Percentiles rank a stretch among this genome's conserved stretches.
These are phyloP conservation scores for Schrankia costaestrigalis DNA, from an alignment of 2,888 invertebrate species.

Conservation along the genomic window DNA sequence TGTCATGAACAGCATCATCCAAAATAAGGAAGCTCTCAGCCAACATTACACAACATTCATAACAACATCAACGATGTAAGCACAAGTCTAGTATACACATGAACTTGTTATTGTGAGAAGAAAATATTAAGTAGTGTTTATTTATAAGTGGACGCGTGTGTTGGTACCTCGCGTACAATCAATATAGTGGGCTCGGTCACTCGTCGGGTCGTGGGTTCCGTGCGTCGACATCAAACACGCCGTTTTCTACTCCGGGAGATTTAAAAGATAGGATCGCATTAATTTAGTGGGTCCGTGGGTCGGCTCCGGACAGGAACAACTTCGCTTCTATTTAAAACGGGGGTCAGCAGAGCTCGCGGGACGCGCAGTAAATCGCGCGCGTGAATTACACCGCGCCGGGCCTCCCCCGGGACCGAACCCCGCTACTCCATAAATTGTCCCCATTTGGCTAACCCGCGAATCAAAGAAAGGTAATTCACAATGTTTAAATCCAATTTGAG, in stretches of 20 bases:
- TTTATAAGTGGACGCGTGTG: too few species aligned
- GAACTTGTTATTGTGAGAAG: too few species aligned
- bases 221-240: constrained; percentile 6
- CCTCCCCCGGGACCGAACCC: constrained; percentile 33
- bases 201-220: constrained; percentile 2
- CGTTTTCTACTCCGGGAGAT: constrained; percentile 44
- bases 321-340: constrained; percentile 52
- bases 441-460: constrained; percentile 75
- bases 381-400: constrained; percentile 36
- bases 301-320: constrained; percentile 13
- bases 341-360: constrained; percentile 48
- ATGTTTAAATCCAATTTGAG: constrained; percentile 74
- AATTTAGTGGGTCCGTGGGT: constrained; percentile 45
- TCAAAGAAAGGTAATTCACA: constrained; percentile 75
- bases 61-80: too few species aligned
- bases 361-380: constrained; percentile 56
- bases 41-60: too few species aligned
- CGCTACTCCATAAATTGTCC: constrained; percentile 70
- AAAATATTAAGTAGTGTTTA: too few species aligned
- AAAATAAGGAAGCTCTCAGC: too few species aligned
- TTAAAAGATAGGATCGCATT: constrained; percentile 71
- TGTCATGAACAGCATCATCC: too few species aligned
- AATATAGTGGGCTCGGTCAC: too few species aligned
- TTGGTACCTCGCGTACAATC: too few species aligned
- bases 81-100: too few species aligned